Conservation (phyloP, 2,113 vertebrate genomes). For the Oncorhynchus kisutch region DNA sequence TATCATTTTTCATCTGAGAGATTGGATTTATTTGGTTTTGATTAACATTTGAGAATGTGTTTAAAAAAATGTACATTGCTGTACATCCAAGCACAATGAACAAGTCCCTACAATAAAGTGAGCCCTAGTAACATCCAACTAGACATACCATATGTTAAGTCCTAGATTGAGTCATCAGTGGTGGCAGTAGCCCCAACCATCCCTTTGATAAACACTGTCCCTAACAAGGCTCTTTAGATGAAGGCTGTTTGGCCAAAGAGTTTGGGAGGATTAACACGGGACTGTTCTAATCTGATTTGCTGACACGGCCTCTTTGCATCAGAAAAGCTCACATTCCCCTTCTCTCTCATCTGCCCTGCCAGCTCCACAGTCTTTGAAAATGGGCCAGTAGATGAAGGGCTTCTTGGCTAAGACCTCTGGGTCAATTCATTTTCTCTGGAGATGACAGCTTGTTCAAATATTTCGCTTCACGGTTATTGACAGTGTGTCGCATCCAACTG, state of each 20-base stretch:
- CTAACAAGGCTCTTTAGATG: constrained; percentile 18
- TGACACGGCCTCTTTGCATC: constrained; percentile 50
- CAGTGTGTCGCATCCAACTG: constrained; percentile 14
- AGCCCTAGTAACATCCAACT: background rate
- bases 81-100: background rate
- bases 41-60: background rate
- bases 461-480: constrained; percentile 23
- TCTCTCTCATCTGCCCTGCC: constrained; percentile 22
- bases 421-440: constrained; percentile 45
- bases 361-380: constrained; percentile 42
- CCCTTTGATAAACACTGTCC: constrained; percentile 36
- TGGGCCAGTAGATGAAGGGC: constrained; percentile 40
- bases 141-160: background rate
- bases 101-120: no score
- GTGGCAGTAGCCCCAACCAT: background rate
- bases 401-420: constrained; percentile 50
- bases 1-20: background rate
- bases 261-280: constrained; percentile 34
- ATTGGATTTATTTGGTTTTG: background rate
- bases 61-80: background rate
- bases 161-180: constrained; percentile 23
- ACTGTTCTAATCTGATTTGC: constrained; percentile 40
- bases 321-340: constrained; percentile 51
- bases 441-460: constrained; percentile 37
- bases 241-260: constrained; percentile 40